Evolutionary conservation across 2,797 vertebrate genomes (phyloP).

Genomic region (Diglossa cyanea): DNA sequence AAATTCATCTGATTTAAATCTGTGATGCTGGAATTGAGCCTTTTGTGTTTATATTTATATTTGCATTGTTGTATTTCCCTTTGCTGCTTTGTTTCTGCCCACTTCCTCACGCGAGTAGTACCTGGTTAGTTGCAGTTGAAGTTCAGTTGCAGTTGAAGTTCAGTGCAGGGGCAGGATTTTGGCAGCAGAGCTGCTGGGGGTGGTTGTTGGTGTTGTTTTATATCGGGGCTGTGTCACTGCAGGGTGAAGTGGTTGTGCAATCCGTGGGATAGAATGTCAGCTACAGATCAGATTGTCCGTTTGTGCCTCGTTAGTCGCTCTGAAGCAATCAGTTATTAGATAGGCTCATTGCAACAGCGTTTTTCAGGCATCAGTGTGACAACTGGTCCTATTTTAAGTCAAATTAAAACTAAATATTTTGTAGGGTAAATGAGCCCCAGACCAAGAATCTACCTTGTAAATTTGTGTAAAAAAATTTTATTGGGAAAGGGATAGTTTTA

Average conservation of each 20-base stretch:
- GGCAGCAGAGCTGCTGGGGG: not conserved
- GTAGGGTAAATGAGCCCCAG: not conserved
- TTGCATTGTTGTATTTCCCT: not conserved
- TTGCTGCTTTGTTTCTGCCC: not conserved
- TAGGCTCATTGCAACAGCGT: not conserved
- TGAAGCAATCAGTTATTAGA: not conserved
- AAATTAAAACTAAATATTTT: not conserved
- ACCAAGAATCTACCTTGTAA: not conserved
- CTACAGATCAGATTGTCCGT: not conserved
- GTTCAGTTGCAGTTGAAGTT: not conserved
- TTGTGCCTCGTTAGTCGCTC: not conserved
- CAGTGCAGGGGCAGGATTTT: not conserved
- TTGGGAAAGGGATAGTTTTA: not conserved
- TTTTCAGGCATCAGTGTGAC: not conserved
- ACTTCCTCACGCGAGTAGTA: not conserved
- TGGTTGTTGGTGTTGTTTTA: not conserved
- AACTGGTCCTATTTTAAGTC: not conserved
- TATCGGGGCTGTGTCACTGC: not conserved
- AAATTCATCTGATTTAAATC: not conserved
- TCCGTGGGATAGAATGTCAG: not conserved
- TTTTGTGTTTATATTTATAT: not conserved
- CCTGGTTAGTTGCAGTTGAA: not conserved
- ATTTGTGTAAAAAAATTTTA: not conserved
- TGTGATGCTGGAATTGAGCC: not conserved
- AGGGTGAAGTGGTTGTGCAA: slow-evolving; percentile 25